Evolutionary conservation across 2,888 invertebrate genomes (phyloP).

Genomic region (Heliothis peltigera): DNA sequence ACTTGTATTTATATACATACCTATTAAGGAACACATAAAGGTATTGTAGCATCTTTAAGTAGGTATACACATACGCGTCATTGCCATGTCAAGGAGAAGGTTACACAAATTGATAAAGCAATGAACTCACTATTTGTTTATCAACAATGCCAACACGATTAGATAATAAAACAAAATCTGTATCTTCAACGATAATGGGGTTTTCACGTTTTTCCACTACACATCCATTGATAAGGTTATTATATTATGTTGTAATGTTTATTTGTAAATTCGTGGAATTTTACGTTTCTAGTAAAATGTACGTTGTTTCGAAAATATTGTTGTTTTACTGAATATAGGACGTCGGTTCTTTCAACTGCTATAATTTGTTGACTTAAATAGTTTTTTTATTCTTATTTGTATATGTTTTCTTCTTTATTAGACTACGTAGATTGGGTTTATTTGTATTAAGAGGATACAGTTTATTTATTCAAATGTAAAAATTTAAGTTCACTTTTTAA

Average conservation of each 20-base stretch:
- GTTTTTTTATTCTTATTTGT: not conserved
- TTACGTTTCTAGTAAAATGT: conserved; percentile 15
- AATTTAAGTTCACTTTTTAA: too few species aligned
- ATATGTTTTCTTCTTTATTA: conserved; percentile 10
- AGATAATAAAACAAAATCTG: conserved; percentile 56
- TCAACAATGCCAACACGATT: conserved; percentile 47
- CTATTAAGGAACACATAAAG: conserved; percentile 10
- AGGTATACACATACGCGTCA: conserved; percentile 4
- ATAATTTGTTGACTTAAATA: conserved; percentile 16
- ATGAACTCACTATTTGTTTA: conserved; percentile 59
- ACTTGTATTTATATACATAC: not conserved
- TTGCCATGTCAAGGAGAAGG: conserved; percentile 51
- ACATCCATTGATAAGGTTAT: conserved; percentile 46
- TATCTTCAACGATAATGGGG: conserved; percentile 26
- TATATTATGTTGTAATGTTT: conserved; percentile 38
- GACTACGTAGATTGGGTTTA: not conserved
- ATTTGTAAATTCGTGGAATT: conserved; percentile 29
- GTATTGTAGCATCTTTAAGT: conserved; percentile 10
- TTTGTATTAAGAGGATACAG: not conserved
- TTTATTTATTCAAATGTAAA: conserved; percentile 4
- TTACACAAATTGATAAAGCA: conserved; percentile 50
- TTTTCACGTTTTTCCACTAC: conserved; percentile 17
- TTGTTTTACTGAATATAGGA: conserved; percentile 29
- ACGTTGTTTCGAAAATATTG: conserved; percentile 34
- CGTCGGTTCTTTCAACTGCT: conserved; percentile 28